Percentiles rank a stretch among this genome's conserved stretches.
phyloP scores from a whole-genome alignment of 2,797 vertebrate species.

The Anguilla marmorata region DNA sequence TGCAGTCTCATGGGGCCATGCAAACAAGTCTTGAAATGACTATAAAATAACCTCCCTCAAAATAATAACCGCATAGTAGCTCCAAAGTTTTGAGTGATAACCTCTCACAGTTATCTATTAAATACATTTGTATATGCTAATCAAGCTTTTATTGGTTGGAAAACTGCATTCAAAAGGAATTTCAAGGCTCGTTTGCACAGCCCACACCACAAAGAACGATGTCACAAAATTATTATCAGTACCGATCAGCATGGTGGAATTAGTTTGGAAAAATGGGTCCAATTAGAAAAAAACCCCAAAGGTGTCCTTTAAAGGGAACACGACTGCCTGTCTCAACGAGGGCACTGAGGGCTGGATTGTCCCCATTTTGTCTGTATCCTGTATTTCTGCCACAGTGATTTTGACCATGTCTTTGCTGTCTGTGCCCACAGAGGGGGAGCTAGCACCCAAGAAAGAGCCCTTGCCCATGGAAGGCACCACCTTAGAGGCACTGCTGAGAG shows the following conservation, averaged over 20 bases:
- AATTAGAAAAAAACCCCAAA: background rate
- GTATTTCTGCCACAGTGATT: background rate
- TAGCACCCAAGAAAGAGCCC: slow-evolving; percentile 84
- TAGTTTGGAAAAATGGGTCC: background rate
- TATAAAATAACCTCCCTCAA: too few species aligned
- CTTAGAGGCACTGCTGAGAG: slow-evolving; percentile 90
- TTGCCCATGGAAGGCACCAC: slow-evolving; percentile 87
- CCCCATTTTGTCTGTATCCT: background rate
- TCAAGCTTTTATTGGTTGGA: background rate
- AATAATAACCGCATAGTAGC: too few species aligned
- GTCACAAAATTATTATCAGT: background rate
- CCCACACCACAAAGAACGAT: background rate
- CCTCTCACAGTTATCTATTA: background rate
- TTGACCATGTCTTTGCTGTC: slow-evolving; percentile 37
- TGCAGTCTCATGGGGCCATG: too few species aligned
- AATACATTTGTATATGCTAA: background rate
- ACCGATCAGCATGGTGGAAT: too few species aligned
- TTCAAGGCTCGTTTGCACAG: background rate
- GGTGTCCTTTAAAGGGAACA: background rate
- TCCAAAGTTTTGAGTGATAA: background rate
- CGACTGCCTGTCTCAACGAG: background rate
- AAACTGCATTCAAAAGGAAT: background rate
- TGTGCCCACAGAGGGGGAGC: slow-evolving; percentile 75
- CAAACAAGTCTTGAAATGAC: too few species aligned
- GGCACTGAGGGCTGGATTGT: background rate